Base-by-base conservation (phyloP, 2,888 invertebrate species). In the Eudasyphora cyanicolor region DNA sequence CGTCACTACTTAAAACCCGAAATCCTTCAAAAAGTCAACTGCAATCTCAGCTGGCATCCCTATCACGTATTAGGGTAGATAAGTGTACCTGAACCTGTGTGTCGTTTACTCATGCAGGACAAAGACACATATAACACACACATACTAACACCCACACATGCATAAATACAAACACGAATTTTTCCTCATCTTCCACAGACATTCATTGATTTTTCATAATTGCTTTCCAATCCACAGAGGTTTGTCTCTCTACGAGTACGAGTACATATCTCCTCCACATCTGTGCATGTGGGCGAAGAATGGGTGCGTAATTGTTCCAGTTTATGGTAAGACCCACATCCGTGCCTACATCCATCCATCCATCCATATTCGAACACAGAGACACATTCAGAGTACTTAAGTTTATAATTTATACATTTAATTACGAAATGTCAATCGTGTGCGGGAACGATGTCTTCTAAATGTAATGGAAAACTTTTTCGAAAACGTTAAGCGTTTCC, bases 351-450 rank as follows among this genome's bases (percentile, higher is more conserved):
- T n/a, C n/a, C n/a, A 4, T 27, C 1, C 57, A 57, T 27, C 29
- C 29, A 24, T 21, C 10, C 24, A 60, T 12, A n/a, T 2, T 29
- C 14, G 1, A n/a, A 32, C 60, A 60, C 29, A 29, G 0, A n/a
- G n/a, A 57, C 57, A 60, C 29, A 14, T n/a, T 2, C 27, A 32
- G 12, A n/a, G 24, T 29, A 60, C 60, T 10, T 60, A 60, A 32
- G 29, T 60, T 60, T 32, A 60, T 67, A 67, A 67, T 21, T 67
- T 35, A 67, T 24, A 67, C 42, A 67, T 17, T 67, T 67, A 67
- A 67, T 67, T 67, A 42, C 67, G 24, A 67, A 67, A 67, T 38
- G 67, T 10, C 42, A 67, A 38, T 42, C n/a, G 24, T 21, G 42
- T 38, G n/a, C n/a, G n/a, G n/a, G n/a, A n/a, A n/a, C 42, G 38